Percentiles rank a stretch among this genome's conserved stretches.
Evolutionary conservation across 37 sponge, comb jelly and placozoan genomes (phyloP).

Genomic region (Spongilla lacustris): DNA sequence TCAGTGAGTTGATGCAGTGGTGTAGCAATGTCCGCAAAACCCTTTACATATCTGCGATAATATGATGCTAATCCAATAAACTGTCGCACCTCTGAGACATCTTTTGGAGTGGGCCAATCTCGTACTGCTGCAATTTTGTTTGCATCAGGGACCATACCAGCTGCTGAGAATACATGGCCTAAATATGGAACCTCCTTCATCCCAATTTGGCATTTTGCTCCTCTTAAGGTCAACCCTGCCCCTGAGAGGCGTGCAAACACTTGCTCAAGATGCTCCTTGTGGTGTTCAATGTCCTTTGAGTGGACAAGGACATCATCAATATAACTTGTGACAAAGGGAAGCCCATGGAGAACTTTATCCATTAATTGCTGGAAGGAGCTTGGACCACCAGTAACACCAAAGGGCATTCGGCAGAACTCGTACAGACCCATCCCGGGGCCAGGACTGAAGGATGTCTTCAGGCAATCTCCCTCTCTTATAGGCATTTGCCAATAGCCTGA

Average conservation of each 20-base stretch:
- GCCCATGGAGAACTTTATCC: constrained; percentile 54
- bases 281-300: constrained; percentile 13
- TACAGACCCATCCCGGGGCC: constrained; percentile 71
- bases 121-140: constrained; percentile 40
- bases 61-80: constrained; percentile 68
- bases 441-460: constrained; percentile 60
- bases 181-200: constrained; percentile 39
- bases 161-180: constrained; percentile 49
- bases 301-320: constrained; percentile 58
- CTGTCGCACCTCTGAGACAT: constrained; percentile 18
- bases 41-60: constrained; percentile 51
- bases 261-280: constrained; percentile 14
- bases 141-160: constrained; percentile 62
- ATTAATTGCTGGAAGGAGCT: constrained; percentile 64
- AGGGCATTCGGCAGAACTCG: constrained; percentile 55
- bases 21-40: constrained; percentile 61
- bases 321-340: constrained; percentile 53
- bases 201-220: constrained; percentile 58
- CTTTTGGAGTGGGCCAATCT: constrained; percentile 47
- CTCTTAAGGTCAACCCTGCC: constrained; percentile 62
- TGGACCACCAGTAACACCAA: constrained; percentile 63
- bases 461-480: constrained; percentile 32
- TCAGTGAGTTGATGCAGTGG: constrained; percentile 53
- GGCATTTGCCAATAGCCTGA: constrained; percentile 73
- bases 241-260: constrained; percentile 50